Conservation (phyloP, 2,113 vertebrate species). For the Danionella cerebrum region DNA sequence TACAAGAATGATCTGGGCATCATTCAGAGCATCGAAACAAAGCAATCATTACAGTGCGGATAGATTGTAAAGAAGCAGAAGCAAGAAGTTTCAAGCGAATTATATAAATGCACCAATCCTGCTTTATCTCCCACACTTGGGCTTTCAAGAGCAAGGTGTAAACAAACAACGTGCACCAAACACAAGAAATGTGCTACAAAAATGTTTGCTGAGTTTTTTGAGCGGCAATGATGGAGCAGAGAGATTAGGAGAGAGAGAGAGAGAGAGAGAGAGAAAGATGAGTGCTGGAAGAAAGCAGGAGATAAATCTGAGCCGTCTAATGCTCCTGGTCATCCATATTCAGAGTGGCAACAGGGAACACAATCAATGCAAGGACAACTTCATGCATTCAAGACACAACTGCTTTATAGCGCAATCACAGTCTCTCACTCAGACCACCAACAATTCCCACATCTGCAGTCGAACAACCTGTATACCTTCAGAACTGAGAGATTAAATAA, state of each 20-base stretch:
- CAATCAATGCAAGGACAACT: conserved; percentile 32
- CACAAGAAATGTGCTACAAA: neutral
- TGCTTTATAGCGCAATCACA: conserved; percentile 17
- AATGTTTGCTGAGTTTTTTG: neutral
- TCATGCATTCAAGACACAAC: conserved; percentile 15
- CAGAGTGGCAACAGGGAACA: conserved; percentile 20
- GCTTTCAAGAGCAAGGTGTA: neutral
- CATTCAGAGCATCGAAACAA: too few relatives aligned
- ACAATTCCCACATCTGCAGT: neutral
- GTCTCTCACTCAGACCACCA: neutral
- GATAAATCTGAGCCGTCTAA: conserved; percentile 22
- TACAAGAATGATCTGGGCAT: too few relatives aligned
- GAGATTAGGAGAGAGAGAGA: neutral
- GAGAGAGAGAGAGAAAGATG: neutral
- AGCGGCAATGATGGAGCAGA: neutral
- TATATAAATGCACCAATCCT: too few relatives aligned
- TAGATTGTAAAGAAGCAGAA: neutral
- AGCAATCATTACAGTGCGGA: too few relatives aligned
- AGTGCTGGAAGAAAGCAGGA: neutral
- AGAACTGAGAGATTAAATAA: neutral
- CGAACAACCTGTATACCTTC: conserved; percentile 15
- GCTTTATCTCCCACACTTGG: too few relatives aligned
- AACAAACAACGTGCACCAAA: neutral
- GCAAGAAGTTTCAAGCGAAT: too few relatives aligned
- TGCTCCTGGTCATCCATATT: conserved; percentile 29